A percentile compares a stretch with the other conserved stretches of the same genome.
Evolutionary conservation across 2,797 vertebrate species (phyloP).

Genomic region (Nasua narica): DNA sequence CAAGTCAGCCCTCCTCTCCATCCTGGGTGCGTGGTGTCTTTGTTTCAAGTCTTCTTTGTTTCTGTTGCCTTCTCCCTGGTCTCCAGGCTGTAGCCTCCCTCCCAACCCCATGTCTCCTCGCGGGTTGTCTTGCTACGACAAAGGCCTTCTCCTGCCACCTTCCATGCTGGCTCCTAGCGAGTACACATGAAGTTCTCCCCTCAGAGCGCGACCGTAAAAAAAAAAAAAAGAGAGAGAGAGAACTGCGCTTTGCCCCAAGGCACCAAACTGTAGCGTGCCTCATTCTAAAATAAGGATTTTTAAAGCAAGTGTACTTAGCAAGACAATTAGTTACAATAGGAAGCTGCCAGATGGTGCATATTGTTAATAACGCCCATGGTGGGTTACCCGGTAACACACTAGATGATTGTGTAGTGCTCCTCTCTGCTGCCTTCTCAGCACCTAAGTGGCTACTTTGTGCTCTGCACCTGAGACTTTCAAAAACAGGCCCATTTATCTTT

Average conservation of each 20-base stretch:
- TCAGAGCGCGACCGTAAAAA: neutral
- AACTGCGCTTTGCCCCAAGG: neutral
- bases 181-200: neutral
- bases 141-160: neutral
- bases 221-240: neutral
- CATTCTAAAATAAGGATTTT: conserved; percentile 33
- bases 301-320: neutral
- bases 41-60: neutral
- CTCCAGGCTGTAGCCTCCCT: neutral
- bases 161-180: neutral
- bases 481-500: neutral
- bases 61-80: neutral
- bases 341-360: neutral
- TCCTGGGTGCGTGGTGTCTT: neutral
- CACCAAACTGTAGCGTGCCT: neutral
- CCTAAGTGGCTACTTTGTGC: neutral
- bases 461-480: neutral
- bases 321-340: neutral
- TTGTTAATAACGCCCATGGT: neutral
- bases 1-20: neutral
- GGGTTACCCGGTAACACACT: neutral
- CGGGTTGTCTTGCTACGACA: neutral
- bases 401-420: neutral
- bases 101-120: neutral
- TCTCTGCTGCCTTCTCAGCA: neutral